Conservation (phyloP, 2,113 vertebrate genomes). For the Ibidorhyncha struthersii region DNA sequence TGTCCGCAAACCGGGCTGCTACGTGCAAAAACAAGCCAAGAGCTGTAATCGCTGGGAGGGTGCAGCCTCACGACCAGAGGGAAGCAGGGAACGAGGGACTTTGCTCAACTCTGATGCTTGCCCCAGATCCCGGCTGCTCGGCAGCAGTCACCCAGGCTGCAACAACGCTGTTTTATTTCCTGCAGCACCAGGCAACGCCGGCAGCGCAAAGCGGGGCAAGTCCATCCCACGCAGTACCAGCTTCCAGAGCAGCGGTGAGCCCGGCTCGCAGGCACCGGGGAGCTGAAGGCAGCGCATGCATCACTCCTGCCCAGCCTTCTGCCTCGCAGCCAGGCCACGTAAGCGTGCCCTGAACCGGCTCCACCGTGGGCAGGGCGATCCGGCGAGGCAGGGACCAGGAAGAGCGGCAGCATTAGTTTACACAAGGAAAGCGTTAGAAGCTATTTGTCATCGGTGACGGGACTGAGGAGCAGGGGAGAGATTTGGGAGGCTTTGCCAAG, state of each 20-base stretch:
- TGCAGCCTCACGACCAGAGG: background rate
- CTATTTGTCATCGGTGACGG: background rate
- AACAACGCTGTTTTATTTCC: background rate
- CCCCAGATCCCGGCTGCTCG: background rate
- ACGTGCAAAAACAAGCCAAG: background rate
- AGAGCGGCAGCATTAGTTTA: background rate
- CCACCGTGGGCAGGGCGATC: background rate
- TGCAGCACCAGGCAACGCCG: background rate
- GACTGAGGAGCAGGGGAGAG: background rate
- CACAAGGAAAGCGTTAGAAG: conserved; percentile 28
- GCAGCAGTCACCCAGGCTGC: background rate
- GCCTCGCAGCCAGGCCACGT: background rate
- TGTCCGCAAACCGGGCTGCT: background rate
- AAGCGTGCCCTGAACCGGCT: background rate
- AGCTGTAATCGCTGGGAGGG: background rate
- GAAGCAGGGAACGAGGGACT: background rate
- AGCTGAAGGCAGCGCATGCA: background rate
- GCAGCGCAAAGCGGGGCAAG: background rate
- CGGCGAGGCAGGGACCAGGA: fast-evolving
- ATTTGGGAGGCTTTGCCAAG: background rate
- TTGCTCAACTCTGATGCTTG: background rate
- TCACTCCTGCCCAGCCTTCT: background rate
- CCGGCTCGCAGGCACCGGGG: background rate
- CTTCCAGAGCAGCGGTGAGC: background rate
- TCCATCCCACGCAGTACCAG: fast-evolving